A percentile compares a stretch with the other conserved stretches of the same genome.
Evolutionary conservation across 1,140 invertebrate species (phyloP).

Genomic region (Carcinoscorpius rotundicauda): DNA sequence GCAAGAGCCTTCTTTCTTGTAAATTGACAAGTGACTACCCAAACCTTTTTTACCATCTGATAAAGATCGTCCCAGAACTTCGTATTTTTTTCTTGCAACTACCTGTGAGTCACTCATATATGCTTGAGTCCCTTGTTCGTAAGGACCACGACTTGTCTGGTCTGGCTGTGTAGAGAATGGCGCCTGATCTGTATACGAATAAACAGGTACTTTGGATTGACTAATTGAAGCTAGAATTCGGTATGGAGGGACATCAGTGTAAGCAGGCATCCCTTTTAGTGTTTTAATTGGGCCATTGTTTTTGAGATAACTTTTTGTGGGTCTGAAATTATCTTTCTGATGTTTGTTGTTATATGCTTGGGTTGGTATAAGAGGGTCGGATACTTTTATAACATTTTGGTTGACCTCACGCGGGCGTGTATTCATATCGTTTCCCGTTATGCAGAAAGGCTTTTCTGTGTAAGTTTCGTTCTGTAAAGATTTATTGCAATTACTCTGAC

Average conservation of each 20-base stretch:
- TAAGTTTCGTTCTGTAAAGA: too few relatives aligned
- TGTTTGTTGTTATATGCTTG: too few relatives aligned
- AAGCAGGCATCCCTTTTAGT: neutral
- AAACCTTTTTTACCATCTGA: too few relatives aligned
- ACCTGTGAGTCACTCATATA: neutral
- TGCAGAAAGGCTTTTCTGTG: too few relatives aligned
- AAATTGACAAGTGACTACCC: too few relatives aligned
- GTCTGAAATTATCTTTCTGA: too few relatives aligned
- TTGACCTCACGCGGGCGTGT: neutral
- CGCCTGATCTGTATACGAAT: conserved; percentile 1
- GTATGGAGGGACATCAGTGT: neutral
- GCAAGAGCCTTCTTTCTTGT: too few relatives aligned
- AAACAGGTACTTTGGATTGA: neutral
- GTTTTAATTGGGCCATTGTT: conserved; percentile 1
- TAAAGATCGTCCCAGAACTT: too few relatives aligned
- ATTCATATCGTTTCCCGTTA: neutral
- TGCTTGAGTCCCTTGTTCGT: neutral
- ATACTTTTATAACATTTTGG: too few relatives aligned
- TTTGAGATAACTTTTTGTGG: neutral
- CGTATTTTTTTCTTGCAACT: too few relatives aligned
- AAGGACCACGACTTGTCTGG: neutral
- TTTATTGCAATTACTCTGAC: too few relatives aligned
- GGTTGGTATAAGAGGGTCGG: too few relatives aligned
- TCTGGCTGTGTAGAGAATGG: neutral
- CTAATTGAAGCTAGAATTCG: neutral